These are phyloP conservation scores for Pelecanoides urinatrix DNA, from an alignment of 2,113 vertebrate species.

Conservation along the genomic window DNA sequence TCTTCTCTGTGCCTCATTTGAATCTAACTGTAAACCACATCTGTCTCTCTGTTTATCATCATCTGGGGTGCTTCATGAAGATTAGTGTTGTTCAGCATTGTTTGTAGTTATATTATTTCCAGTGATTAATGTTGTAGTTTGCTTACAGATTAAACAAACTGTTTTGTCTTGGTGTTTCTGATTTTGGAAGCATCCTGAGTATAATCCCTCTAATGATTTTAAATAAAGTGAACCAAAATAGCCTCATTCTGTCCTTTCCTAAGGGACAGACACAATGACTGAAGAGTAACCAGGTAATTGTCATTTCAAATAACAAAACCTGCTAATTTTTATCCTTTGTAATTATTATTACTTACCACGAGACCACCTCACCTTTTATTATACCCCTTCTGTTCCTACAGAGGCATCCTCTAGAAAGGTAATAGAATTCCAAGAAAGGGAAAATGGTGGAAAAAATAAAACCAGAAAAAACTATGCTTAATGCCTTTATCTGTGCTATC, in stretches of 20 bases:
- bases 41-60: neutral
- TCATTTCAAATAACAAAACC: neutral
- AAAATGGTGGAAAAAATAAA: neutral
- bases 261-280: neutral
- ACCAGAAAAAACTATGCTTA: neutral
- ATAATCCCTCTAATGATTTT: neutral
- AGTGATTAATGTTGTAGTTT: neutral
- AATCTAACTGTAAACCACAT: neutral
- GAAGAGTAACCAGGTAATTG: constrained; percentile 11
- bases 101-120: neutral
- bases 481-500: neutral
- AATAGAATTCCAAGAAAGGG: neutral
- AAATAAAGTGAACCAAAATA: neutral
- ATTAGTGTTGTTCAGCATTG: neutral
- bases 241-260: neutral
- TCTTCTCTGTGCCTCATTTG: neutral
- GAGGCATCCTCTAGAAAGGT: neutral
- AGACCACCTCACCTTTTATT: neutral
- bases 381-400: neutral
- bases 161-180: neutral
- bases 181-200: neutral
- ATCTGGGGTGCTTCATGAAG: neutral
- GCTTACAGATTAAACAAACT: neutral
- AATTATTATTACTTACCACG: neutral
- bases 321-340: neutral